Conservation (phyloP, 30 jellyfish, hydroid and myxozoan species). For the Pseudorhiza aurosa region DNA sequence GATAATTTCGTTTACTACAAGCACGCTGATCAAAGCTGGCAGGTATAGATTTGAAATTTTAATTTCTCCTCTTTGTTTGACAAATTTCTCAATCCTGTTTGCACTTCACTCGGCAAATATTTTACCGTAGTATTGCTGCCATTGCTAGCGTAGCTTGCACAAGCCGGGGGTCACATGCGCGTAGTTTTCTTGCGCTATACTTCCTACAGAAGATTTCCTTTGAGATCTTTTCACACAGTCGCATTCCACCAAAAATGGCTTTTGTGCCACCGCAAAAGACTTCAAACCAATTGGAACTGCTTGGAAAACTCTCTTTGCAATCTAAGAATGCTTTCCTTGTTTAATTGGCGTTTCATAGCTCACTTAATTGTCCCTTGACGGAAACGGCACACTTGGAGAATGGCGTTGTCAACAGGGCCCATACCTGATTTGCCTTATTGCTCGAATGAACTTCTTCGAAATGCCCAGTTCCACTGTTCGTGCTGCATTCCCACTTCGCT, state of each 20-base stretch:
- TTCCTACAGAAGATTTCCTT: background rate
- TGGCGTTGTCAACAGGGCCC: too few species aligned
- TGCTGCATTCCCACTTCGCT: too few species aligned
- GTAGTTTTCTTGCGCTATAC: background rate
- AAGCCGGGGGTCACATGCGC: slow-evolving; percentile 7
- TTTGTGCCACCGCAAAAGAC: slow-evolving; percentile 13
- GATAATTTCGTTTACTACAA: slow-evolving; percentile 95
- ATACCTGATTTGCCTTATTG: too few species aligned
- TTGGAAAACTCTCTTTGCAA: too few species aligned
- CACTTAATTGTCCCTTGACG: too few species aligned
- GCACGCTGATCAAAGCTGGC: slow-evolving; percentile 99
- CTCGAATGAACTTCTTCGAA: too few species aligned
- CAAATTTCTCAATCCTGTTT: slow-evolving; percentile 52
- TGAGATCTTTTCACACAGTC: slow-evolving; percentile 11
- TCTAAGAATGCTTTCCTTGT: too few species aligned
- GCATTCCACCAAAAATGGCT: background rate
- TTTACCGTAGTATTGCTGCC: slow-evolving; percentile 29
- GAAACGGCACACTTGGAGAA: too few species aligned
- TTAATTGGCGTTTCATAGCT: too few species aligned
- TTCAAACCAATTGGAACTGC: too few species aligned
- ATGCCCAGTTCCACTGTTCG: too few species aligned
- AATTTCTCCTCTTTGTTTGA: slow-evolving; percentile 40
- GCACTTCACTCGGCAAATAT: slow-evolving; percentile 45
- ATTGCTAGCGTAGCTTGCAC: background rate
- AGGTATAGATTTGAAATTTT: slow-evolving; percentile 69